These are phyloP conservation scores for Chiroxiphia lanceolata DNA, from an alignment of 2,797 vertebrate species.

Conservation along the genomic window DNA sequence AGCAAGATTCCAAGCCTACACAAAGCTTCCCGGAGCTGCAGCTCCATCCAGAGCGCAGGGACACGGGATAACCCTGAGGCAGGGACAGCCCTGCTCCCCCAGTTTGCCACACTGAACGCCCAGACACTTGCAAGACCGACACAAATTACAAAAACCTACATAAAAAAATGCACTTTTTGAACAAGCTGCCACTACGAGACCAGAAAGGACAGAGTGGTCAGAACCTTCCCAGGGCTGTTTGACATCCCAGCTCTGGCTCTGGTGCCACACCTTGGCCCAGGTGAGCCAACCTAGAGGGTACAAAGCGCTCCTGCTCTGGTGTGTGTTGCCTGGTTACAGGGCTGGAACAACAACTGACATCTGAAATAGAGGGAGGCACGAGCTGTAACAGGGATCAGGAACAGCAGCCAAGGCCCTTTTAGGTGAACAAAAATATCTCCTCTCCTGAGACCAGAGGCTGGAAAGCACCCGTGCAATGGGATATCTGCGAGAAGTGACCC, in stretches of 20 bases:
- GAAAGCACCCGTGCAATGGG: neutral
- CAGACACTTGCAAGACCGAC: neutral
- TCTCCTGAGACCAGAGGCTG: neutral
- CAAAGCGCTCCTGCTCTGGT: slow-evolving; percentile 21
- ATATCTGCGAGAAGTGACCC: neutral
- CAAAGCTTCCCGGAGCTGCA: neutral
- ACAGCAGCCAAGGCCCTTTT: neutral
- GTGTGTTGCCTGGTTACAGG: slow-evolving; percentile 59
- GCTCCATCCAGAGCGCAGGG: fast-evolving
- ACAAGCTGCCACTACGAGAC: fast-evolving
- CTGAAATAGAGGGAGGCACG: neutral
- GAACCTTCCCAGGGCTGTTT: fast-evolving
- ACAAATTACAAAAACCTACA: neutral
- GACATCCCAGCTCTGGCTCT: neutral
- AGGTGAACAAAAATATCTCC: neutral
- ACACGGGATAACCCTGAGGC: fast-evolving
- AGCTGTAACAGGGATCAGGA: neutral
- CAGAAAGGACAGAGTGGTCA: fast-evolving
- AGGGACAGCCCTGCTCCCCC: neutral
- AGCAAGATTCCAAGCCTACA: neutral
- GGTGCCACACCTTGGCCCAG: neutral
- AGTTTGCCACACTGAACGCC: neutral
- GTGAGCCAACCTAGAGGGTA: slow-evolving; percentile 1
- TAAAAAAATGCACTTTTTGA: neutral
- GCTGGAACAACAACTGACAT: slow-evolving; percentile 26